Base-by-base conservation (phyloP, 2,888 invertebrate genomes). In the Pristionchus mayeri region DNA sequence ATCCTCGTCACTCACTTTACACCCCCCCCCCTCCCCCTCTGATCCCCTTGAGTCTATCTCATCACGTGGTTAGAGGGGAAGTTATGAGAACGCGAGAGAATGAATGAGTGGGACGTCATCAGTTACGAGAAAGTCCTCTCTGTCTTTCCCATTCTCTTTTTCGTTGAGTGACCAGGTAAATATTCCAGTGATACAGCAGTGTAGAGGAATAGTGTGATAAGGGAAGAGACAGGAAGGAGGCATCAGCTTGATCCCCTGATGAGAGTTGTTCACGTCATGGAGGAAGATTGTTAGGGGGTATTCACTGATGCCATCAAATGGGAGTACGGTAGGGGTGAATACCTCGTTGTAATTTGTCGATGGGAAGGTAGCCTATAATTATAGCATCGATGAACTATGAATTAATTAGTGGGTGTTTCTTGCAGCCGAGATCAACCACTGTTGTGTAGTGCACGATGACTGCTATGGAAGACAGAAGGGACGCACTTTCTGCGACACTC, bases 391-490 rank as follows among this genome's bases (percentile, higher is more conserved):
- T n/a, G n/a, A n/a, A n/a, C n/a, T n/a, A n/a, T n/a, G n/a, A n/a
- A n/a, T 57, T 34, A 13, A 63, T 63, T 63, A 34, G 16, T 34
- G 21, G 7, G 50, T 78, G 1, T 78, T n/a, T 50, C 30, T 54
- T 80, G 48, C 86, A 89, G 89, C 85, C 9, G 87, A 87, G 44
- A 50, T 89, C 44, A 89, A 89, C 79, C 89, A 89, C 80, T 89
- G 89, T 67, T 89, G 89, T 75, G 89, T 88, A 2, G 85, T 88
- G 40, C 89, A 89, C 85, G 89, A 89, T 37, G 89, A 89, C 48
- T 89, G 89, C 52, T 89, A 89, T 84, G 88, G 87, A 0, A 86
- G 86, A 24, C 88, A 88, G 52, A 24, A 44, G 24, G 88, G 88
- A 18, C 89, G 87, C 63, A 85, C 84, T 0, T 50, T 71, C 13